Conservation (phyloP, 2,797 vertebrate genomes). For the Centropyge bicolor region DNA sequence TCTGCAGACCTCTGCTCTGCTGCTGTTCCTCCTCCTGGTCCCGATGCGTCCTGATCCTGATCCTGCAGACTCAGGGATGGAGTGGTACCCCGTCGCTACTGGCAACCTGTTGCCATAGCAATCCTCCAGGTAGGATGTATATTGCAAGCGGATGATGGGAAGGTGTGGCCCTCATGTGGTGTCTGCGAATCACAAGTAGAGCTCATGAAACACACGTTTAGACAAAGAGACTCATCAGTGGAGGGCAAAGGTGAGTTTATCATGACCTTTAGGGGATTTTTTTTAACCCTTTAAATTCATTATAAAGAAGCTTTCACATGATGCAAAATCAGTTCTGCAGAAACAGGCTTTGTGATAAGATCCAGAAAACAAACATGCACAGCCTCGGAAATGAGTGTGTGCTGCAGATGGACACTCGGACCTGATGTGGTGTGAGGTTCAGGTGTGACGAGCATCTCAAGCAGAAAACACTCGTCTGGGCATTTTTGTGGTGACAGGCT, state of each 20-base stretch:
- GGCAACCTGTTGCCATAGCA: slow-evolving; percentile 89
- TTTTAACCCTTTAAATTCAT: no score
- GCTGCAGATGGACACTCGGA: background rate
- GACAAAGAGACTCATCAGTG: background rate
- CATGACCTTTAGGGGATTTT: background rate
- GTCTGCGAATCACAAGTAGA: background rate
- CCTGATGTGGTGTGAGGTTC: background rate
- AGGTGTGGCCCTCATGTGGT: slow-evolving; percentile 61
- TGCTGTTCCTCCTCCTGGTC: slow-evolving; percentile 23
- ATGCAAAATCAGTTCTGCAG: background rate
- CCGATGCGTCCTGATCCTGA: slow-evolving; percentile 55
- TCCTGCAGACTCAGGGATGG: slow-evolving; percentile 65
- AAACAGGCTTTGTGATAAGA: background rate
- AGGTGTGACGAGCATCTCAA: slow-evolving; percentile 12
- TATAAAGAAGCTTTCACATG: background rate
- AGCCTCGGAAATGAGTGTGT: background rate
- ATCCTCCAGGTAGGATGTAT: slow-evolving; percentile 80
- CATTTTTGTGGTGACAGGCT: background rate
- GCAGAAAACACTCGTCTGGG: slow-evolving; percentile 3
- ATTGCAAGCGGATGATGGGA: slow-evolving; percentile 45
- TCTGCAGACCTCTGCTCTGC: slow-evolving; percentile 63
- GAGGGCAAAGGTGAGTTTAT: slow-evolving; percentile 5
- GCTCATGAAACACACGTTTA: no score
- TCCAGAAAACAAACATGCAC: background rate
- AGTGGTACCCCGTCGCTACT: slow-evolving; percentile 84